These are phyloP conservation scores for Melanerpes formicivorus DNA, from an alignment of 2,113 vertebrate genomes.

Conservation along the genomic window DNA sequence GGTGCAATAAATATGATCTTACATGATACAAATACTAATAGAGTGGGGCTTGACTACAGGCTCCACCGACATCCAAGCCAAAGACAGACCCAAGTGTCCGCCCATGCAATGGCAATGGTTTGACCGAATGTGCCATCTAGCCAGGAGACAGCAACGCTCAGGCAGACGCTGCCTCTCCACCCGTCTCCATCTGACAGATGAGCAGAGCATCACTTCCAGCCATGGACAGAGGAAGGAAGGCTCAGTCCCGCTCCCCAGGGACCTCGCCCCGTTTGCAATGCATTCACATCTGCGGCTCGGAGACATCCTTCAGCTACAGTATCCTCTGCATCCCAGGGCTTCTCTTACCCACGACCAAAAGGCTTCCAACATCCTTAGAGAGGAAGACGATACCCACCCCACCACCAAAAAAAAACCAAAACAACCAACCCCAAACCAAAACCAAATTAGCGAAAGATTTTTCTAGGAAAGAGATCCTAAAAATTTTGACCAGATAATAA, in stretches of 20 bases:
- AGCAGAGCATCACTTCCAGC: background rate
- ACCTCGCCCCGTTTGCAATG: rapidly evolving
- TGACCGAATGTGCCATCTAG: background rate
- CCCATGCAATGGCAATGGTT: background rate
- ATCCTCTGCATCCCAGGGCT: background rate
- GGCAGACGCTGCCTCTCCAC: background rate
- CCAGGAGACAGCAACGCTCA: background rate
- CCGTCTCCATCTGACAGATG: background rate
- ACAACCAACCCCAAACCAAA: background rate
- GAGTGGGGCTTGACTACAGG: background rate
- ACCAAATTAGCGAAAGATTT: background rate
- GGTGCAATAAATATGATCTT: background rate
- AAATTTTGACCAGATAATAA: background rate
- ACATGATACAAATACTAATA: constrained; percentile 10
- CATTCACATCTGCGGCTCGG: background rate
- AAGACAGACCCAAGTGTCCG: background rate
- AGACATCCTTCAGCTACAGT: background rate
- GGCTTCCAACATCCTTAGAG: background rate
- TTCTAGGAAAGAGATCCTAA: background rate
- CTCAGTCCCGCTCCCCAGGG: background rate
- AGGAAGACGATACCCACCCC: background rate
- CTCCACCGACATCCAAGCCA: background rate
- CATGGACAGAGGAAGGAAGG: background rate
- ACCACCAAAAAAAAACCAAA: background rate
- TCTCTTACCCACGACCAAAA: background rate